Conservation (phyloP, 2,797 vertebrate species). For the Microctenopoma steveboyesi region DNA sequence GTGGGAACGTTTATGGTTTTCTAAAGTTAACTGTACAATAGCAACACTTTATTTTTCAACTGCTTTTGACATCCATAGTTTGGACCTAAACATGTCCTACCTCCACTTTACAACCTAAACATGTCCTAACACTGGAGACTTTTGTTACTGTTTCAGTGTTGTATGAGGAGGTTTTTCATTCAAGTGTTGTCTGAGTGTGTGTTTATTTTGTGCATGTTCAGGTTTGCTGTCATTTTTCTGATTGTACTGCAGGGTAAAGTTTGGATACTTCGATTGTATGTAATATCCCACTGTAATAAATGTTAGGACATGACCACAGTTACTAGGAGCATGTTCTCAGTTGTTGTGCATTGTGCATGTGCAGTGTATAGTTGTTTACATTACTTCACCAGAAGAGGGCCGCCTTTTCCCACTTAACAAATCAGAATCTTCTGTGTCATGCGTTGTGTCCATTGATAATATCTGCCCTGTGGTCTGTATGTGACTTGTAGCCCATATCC, state of each 20-base stretch:
- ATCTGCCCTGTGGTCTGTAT: background rate
- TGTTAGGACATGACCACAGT: background rate
- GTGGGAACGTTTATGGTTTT: background rate
- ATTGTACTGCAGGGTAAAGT: too few species aligned
- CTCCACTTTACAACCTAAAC: too few species aligned
- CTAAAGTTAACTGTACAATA: background rate
- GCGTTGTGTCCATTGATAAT: background rate
- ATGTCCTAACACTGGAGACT: background rate
- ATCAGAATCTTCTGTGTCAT: background rate
- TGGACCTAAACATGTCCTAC: too few species aligned
- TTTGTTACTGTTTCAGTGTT: too few species aligned
- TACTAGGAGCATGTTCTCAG: too few species aligned
- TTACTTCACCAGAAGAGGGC: constrained; percentile 46
- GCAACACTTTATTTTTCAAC: too few species aligned
- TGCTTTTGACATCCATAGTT: too few species aligned
- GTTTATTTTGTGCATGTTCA: background rate
- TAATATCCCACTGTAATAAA: background rate
- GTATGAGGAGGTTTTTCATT: too few species aligned
- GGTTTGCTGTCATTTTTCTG: background rate
- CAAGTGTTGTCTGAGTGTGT: too few species aligned
- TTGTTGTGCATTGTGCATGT: background rate
- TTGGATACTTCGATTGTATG: too few species aligned
- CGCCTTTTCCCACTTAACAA: background rate
- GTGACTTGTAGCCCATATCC: background rate
- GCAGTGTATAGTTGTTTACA: background rate